phyloP scores from a whole-genome alignment of 2,113 vertebrate species.

The cat (Felis catus) region F.catus_Fca126_mat1.0 CM031414.1:80845001-80845500 shows the following conservation, averaged over 20 bases:
- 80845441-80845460: constrained; percentile 44
- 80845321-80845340: constrained; percentile 41
- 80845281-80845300: constrained; percentile 54
- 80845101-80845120: neutral
- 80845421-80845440: constrained; percentile 45
- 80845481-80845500: constrained; percentile 30
- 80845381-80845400: constrained; percentile 53
- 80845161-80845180: constrained; percentile 39
- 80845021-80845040: constrained; percentile 11
- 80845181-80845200: constrained; percentile 50
- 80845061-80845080: constrained; percentile 8
- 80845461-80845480: neutral
- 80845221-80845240: constrained; percentile 34
- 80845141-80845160: constrained; percentile 36
- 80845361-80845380: constrained; percentile 47
- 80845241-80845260: constrained; percentile 36
- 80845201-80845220: constrained; percentile 42
- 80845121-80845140: constrained; percentile 51
- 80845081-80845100: constrained; percentile 27
- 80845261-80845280: constrained; percentile 59
- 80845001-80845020: constrained; percentile 8
- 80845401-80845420: constrained; percentile 35
- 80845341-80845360: constrained; percentile 53
- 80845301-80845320: constrained; percentile 54
- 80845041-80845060: neutral